Evolutionary conservation across 2,797 vertebrate genomes (phyloP), one percentile per base, ranked within the genome.

Genomic region (Podarcis lilfordi): DNA sequence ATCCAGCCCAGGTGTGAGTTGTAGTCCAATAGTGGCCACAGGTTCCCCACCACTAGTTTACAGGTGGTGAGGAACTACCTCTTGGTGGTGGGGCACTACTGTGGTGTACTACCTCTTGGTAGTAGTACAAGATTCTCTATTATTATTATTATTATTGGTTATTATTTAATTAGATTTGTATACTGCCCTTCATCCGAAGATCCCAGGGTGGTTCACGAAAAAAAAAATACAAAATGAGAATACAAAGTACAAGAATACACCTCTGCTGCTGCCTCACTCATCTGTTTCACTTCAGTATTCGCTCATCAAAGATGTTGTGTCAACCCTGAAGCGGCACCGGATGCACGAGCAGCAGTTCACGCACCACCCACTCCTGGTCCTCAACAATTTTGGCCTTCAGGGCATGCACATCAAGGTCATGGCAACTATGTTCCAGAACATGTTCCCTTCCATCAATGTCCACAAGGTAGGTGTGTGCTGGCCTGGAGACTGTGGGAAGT

Each of bases 291-390:
- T 43, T 10, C 74, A 99, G 98, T 99, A 99, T 89, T 95, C 97
- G 0, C 96, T 99, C 8, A 91, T 98, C 66, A 98, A 98, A 87
- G 98, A 99, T 0, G 97, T 99, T 8, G 94, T 99, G 66, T 98
- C 98, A 0, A 97, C 98, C 0, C 95, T 99, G 91, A 98, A 98
- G 94, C 97, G 97, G 71, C 98, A 99, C 95, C 95, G 98, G 64
- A 99, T 99, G 98, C 98, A 99, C 0, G 98, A 98, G 68, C 97
- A 99, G 92, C 98, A 99, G 96, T 99, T 99, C 92, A 94, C 95
- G 1, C 98, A 98, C 88, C 98, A 98, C 23, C 98, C 98, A 0
- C 96, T 99, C 3, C 97, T 99, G 86, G 96, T 99, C 77, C 98
- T 99, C 89, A 99, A 98, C 90, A 98, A 98, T 92, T 99, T 99